Base-by-base conservation (phyloP, 2,888 invertebrate species). In the Therioaphis trifolii region DNA sequence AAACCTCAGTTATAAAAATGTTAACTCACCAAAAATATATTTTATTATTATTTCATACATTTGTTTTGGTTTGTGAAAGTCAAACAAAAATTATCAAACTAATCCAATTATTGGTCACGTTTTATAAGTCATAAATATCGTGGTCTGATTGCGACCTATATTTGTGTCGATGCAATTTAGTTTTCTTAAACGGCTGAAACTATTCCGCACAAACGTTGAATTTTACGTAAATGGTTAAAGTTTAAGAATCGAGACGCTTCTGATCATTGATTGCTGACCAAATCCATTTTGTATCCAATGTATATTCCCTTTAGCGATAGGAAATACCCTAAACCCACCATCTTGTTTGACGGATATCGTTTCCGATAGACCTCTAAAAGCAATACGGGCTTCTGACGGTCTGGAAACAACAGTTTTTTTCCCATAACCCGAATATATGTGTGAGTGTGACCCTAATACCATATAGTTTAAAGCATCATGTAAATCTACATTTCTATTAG, bases 351-450 rank as follows among this genome's bases (percentile, higher is more conserved):
- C 21, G 29, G n/a, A 77, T 63, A 63, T 61, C 63, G 21, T 35
- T 74, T 52, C 21, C 55, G 46, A 76, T 63, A 27, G 61, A 58
- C 29, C 29, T 40, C 46, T 76, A 21, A 76, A 49, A 77, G 49
- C 49, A 49, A 77, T 58, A 75, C 24, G 74, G 43, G 24, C 15
- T 58, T 46, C n/a, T 40, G 75, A 43, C 12, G 27, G 35, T 49
- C 21, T 14, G 46, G 21, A 66, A 77, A 49, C 49, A 77, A 35
- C 77, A 35, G 35, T 29, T 77, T 77, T 61, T 43, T 21, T 43
- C 29, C n/a, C 4, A 76, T 29, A 27, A n/a, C 18, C 1, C 46
- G 46, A 14, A 29, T 27, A 7, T 35, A 21, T 52, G 27, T 71
- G 14, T 18, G 9, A 24, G 24, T n/a, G 18, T 49, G 49, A 29